phyloP scores from a whole-genome alignment of 1,140 invertebrate genomes.

The Campoletis sonorensis region DNA sequence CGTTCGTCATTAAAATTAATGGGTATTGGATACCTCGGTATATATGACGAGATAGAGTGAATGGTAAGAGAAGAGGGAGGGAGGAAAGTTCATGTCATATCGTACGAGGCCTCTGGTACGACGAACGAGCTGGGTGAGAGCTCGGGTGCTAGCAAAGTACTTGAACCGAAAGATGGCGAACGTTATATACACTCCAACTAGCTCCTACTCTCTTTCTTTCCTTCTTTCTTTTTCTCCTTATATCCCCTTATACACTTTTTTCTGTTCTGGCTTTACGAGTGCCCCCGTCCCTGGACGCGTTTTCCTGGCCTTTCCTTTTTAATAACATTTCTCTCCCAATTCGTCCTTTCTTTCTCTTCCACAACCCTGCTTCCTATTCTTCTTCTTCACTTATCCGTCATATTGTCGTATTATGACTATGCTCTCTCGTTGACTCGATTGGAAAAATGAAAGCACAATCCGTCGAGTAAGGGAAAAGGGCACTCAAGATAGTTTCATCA shows the following conservation, averaged over 20 bases:
- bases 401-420: neutral
- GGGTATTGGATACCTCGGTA: conserved; percentile 62
- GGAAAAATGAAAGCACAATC: conserved; percentile 9
- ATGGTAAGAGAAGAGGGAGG: conserved; percentile 10
- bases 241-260: neutral
- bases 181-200: conserved; percentile 18
- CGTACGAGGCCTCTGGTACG: neutral
- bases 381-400: conserved; percentile 2
- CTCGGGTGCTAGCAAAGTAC: conserved; percentile 7
- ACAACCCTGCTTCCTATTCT: neutral
- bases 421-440: conserved; percentile 10
- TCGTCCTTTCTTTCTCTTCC: neutral
- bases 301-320: conserved; percentile 30
- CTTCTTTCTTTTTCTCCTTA: neutral
- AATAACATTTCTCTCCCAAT: conserved; percentile 12
- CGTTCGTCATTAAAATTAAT: conserved; percentile 71
- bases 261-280: conserved; percentile 2
- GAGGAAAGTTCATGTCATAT: conserved; percentile 22
- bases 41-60: conserved; percentile 19
- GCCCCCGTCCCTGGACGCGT: conserved; percentile 1
- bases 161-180: conserved; percentile 8
- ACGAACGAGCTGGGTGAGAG: conserved; percentile 39
- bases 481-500: no score
- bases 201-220: neutral
- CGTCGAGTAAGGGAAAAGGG: neutral